Conservation (phyloP, 2,113 vertebrate species). For the Lamprotornis superbus region DNA sequence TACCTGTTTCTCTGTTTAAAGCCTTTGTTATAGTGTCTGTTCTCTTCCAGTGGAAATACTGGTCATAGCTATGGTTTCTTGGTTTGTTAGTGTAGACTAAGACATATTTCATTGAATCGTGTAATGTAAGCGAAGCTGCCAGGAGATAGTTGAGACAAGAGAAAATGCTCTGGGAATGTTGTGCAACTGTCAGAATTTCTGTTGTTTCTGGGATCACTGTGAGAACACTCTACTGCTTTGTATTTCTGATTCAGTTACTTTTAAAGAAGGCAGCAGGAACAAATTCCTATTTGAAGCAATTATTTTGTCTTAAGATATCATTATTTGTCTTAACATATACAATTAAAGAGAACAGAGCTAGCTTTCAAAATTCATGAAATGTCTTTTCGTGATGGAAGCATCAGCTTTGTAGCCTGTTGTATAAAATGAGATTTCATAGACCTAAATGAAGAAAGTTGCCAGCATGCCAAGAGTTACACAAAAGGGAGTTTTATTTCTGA, state of each 20-base stretch:
- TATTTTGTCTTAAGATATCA: background rate
- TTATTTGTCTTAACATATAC: background rate
- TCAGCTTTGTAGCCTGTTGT: background rate
- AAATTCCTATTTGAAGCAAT: background rate
- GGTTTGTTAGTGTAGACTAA: background rate
- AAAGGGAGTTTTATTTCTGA: background rate
- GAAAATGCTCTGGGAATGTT: background rate
- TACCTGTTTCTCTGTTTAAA: background rate
- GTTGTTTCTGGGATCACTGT: background rate
- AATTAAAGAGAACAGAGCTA: background rate
- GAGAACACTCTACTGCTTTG: background rate
- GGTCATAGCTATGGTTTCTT: background rate
- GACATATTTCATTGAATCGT: background rate
- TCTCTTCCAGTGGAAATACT: background rate
- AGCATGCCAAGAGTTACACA: background rate
- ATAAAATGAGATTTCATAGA: background rate
- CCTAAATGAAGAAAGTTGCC: background rate
- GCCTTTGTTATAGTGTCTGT: background rate
- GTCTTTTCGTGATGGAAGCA: background rate
- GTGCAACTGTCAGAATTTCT: background rate
- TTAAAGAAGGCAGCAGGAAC: background rate
- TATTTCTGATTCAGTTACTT: background rate
- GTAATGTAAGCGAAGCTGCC: background rate
- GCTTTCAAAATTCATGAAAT: background rate
- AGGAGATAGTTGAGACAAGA: background rate